Percentiles rank a stretch among this genome's conserved stretches.
Evolutionary conservation across 2,113 vertebrate genomes (phyloP).

Genomic region (Edolisoma coerulescens): DNA sequence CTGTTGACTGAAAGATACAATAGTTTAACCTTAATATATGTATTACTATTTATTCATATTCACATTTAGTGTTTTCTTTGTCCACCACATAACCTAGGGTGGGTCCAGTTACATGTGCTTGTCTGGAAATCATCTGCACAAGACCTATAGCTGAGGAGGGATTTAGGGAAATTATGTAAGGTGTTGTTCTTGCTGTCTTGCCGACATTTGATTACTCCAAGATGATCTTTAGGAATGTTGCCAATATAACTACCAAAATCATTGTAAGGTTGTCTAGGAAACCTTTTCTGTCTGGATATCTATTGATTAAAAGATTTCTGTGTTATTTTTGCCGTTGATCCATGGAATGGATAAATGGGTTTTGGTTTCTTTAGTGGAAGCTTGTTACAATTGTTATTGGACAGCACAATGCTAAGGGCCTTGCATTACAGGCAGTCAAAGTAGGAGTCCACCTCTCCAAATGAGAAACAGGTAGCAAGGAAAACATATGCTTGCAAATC

Average conservation of each 20-base stretch:
- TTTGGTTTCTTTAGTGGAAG: slow-evolving; percentile 1
- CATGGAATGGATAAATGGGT: not conserved
- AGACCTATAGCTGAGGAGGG: not conserved
- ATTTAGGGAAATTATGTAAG: slow-evolving; percentile 20
- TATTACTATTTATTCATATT: not conserved
- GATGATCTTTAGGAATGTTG: slow-evolving; percentile 14
- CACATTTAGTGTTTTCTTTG: not conserved
- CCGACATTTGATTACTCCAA: not conserved
- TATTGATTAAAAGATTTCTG: slow-evolving; percentile 21
- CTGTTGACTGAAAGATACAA: not conserved
- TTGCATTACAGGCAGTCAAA: not conserved
- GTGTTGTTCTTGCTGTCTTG: not conserved
- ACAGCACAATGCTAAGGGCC: not conserved
- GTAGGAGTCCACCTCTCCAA: not conserved
- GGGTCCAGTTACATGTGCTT: not conserved
- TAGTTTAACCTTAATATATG: not conserved
- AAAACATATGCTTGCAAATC: not conserved
- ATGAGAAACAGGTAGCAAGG: not conserved
- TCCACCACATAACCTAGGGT: not conserved
- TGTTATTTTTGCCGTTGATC: not conserved
- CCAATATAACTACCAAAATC: not conserved
- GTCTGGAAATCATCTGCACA: slow-evolving; percentile 8
- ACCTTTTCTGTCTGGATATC: not conserved
- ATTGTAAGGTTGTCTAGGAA: slow-evolving; percentile 23
- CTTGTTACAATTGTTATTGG: not conserved